Conservation (phyloP, 1,140 invertebrate genomes). For the Leptonema lineaticorne region DNA sequence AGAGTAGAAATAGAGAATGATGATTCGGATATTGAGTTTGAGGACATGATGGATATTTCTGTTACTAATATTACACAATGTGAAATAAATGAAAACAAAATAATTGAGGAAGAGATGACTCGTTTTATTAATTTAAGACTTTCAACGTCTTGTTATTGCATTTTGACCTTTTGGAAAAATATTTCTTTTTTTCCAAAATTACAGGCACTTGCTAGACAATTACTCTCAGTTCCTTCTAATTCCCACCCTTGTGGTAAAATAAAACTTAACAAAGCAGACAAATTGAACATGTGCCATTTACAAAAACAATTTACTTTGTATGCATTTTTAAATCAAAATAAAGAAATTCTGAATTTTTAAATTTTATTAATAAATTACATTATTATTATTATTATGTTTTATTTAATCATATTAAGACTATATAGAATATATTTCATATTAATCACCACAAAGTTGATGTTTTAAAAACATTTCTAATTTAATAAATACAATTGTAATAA, state of each 20-base stretch:
- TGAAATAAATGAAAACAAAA: neutral
- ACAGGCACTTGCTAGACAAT: neutral
- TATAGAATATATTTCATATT: no score
- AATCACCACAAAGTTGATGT: no score
- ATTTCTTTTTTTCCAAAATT: neutral
- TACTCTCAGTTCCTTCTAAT: neutral
- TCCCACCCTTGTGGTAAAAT: neutral
- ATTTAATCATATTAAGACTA: no score
- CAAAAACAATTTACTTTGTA: neutral
- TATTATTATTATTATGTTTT: no score
- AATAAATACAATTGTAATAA: no score
- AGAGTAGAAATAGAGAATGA: neutral
- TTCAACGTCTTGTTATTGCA: neutral
- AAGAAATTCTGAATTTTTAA: no score
- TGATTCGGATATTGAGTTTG: neutral
- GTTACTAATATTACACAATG: no score
- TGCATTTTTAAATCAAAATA: neutral
- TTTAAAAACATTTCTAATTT: no score
- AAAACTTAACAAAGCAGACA: neutral
- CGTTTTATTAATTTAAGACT: neutral
- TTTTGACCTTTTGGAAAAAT: neutral
- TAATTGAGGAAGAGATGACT: neutral
- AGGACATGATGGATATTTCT: neutral
- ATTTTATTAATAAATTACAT: no score
- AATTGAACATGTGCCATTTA: neutral